Evolutionary conservation across 2,888 invertebrate species (phyloP), one percentile per base, ranked within the genome.

Genomic region (Troides aeacus): DNA sequence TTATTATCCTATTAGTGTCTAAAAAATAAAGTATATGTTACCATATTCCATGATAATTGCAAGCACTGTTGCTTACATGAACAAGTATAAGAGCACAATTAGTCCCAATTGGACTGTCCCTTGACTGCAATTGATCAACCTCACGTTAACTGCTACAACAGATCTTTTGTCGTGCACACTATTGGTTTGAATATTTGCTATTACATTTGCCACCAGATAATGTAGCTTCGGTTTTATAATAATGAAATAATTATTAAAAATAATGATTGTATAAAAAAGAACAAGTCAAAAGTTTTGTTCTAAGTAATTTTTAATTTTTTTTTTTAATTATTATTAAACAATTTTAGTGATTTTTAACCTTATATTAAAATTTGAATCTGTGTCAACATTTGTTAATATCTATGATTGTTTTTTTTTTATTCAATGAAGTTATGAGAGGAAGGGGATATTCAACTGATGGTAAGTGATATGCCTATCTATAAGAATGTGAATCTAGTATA

Each of bases 91-190:
- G 77, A 74, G 75, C 76, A 81, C 84, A 88, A 88, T 88, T 87
- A 88, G 79, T 76, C 78, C 81, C 88, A 88, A 88, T 88, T 88
- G 85, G 76, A 72, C 73, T 21, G 61, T 68, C 74, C 73, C 74
- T 73, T 72, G 72, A 74, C 71, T 74, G 62, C 74, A 75, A 76
- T 75, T 75, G 76, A 76, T 74, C 70, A 67, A 70, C 66, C 24
- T 58, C 50, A 71, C 39, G 39, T 24, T 68, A 39, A 71, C 60
- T 58, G 63, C 56, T 23, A 60, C 36, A 39, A 69, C 42, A 62
- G 66, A 66, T 66, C 21, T 62, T 58, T 66, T 66, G 23, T 62
- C 53, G 36, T 23, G 12, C 10, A 64, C 61, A 7, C 60, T 59
- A 30, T 30, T 30, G 24, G 30, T 17, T 57, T 10, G 21, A 57